These are phyloP conservation scores for Uropetala carovei DNA, from an alignment of 2,888 invertebrate species.

Conservation along the genomic window DNA sequence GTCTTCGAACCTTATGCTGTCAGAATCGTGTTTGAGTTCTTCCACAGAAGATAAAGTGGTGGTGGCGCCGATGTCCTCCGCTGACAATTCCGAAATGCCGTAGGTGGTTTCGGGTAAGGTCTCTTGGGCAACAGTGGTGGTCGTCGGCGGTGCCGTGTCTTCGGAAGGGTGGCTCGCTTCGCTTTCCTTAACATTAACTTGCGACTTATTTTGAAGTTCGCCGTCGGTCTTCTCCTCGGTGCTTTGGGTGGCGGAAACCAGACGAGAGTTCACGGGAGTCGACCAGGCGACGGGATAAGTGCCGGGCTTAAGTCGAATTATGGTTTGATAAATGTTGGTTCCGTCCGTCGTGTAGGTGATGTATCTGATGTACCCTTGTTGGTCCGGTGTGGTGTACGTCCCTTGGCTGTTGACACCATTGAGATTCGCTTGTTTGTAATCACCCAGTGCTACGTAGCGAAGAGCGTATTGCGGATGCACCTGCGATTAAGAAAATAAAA, in stretches of 20 bases:
- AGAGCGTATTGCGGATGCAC: not conserved
- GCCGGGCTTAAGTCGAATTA: slow-evolving; percentile 28
- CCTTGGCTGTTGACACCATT: not conserved
- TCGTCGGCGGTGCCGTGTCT: not conserved
- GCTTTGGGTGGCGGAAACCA: not conserved
- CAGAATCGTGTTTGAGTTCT: not conserved
- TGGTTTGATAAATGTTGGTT: slow-evolving; percentile 9
- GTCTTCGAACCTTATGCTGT: not conserved
- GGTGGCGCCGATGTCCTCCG: not conserved
- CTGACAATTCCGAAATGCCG: not conserved
- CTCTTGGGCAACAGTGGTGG: not conserved
- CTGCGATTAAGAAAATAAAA: not conserved
- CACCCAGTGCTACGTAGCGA: slow-evolving; percentile 17
- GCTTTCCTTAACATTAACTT: too few species aligned
- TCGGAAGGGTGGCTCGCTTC: not conserved
- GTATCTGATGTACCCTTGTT: slow-evolving; percentile 9
- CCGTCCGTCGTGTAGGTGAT: slow-evolving; percentile 48
- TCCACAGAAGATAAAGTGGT: not conserved
- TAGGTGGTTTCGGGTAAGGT: not conserved
- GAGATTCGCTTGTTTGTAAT: not conserved
- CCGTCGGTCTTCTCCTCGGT: not conserved
- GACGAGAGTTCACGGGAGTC: not conserved
- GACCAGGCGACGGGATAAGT: slow-evolving; percentile 7
- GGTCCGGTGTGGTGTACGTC: not conserved
- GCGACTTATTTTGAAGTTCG: not conserved